Base-by-base conservation (phyloP, 1,140 invertebrate genomes). In the Macrobrachium nipponense region DNA sequence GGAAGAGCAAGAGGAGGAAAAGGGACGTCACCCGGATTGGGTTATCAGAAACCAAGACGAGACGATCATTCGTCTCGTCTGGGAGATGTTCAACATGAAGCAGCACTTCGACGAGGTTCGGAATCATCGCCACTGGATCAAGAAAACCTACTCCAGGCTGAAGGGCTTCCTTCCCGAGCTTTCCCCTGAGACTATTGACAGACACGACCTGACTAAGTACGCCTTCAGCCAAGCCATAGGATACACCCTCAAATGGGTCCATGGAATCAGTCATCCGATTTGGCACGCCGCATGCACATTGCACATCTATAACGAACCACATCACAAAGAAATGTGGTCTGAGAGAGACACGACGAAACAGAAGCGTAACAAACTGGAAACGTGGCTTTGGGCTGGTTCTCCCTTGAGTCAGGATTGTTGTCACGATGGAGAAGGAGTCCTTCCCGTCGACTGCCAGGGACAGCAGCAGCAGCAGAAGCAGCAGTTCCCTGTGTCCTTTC, bases 201-300 rank as follows among this genome's bases (percentile, higher is more conserved):
- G 80, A 12, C 80, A 82, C 43, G 80, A 82, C 36, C 80, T 82
- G 15, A 60, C 58, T 10, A 82, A 82, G 59, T 82, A 60, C 75
- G 66, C 80, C 70, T 82, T 82, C n/a, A 82, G 80, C 51, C 80
- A 82, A 43, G 80, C 80, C 10, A 59, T 82, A 12, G 80, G 80
- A 17, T 82, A 82, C 70, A 82, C 80, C 59, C 20, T 82, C 3
- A 82, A 75, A 43, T 75, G n/a, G 20, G 68, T 75, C 7, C 80
- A 82, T 20, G 75, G n/a, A 7, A 62, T 44, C 11, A 11, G 58
- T 10, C 80, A 82, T 75, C n/a, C 58, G n/a, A 82, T 82, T 17
- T 82, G 80, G 80, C 43, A 2, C 20, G 8, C 12, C 15, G 68
- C 80, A 6, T 82, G 80, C 62, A 68, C n/a, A 18, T 44, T 75